Evolutionary conservation across 2,113 vertebrate genomes (phyloP).

Genomic region (Phalacrocorax pelagicus): DNA sequence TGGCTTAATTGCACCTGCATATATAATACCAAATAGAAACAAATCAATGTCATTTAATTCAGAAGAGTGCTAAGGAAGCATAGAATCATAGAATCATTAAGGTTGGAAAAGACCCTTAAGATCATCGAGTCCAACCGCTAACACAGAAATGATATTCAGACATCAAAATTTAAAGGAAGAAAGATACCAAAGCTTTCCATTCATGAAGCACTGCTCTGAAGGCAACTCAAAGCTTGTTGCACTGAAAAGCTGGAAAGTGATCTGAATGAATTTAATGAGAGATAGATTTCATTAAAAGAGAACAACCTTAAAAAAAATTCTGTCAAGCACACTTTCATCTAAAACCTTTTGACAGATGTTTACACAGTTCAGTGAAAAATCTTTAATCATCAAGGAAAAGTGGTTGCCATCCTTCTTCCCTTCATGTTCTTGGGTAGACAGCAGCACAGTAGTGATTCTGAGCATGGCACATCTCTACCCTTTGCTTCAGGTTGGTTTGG

Average conservation of each 20-base stretch:
- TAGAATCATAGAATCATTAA: neutral
- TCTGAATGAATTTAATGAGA: neutral
- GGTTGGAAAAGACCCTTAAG: no score
- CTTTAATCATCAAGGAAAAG: neutral
- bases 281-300: neutral
- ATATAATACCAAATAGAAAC: neutral
- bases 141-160: neutral
- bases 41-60: conserved; percentile 13
- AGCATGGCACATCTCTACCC: neutral
- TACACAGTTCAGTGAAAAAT: neutral
- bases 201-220: neutral
- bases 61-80: neutral
- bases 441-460: neutral
- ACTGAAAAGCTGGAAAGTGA: neutral
- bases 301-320: neutral
- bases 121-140: no score
- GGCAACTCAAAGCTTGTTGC: neutral
- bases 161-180: conserved; percentile 25
- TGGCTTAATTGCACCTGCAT: neutral
- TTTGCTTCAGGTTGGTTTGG: neutral
- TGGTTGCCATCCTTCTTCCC: neutral
- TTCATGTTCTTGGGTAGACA: neutral
- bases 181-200: neutral
- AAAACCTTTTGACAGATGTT: neutral
- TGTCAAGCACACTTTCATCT: neutral